These are phyloP conservation scores for Zoanthus sociatus DNA, from an alignment of 92 coral and sea anemone species.

Conservation along the genomic window DNA sequence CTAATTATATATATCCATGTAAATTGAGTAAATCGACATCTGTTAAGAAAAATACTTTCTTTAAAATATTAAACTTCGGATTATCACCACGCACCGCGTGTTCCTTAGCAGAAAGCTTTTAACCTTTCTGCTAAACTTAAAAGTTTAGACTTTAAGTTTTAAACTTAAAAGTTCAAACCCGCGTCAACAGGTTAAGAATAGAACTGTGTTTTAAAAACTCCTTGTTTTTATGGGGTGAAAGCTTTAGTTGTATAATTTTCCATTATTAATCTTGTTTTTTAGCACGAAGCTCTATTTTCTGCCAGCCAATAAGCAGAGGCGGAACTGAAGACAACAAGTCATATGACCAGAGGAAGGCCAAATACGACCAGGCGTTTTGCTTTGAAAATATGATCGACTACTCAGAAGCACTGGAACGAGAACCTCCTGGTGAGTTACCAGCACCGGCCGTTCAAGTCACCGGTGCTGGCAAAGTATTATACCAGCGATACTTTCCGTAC, in stretches of 20 bases:
- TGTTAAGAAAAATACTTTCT: no score
- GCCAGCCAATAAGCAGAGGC: constrained; percentile 86
- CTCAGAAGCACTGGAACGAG: constrained; percentile 65
- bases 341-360: constrained; percentile 77
- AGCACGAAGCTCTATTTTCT: constrained; percentile 70
- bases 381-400: constrained; percentile 76
- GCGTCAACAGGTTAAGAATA: no score
- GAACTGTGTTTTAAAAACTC: no score
- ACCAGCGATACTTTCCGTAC: constrained; percentile 76
- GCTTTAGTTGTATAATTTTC: neutral
- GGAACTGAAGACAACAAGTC: constrained; percentile 65
- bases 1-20: no score
- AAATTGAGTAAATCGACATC: no score
- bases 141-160: no score
- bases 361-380: constrained; percentile 83
- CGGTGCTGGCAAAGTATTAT: constrained; percentile 64
- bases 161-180: no score
- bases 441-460: constrained; percentile 68
- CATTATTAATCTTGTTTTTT: neutral
- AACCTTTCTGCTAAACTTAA: no score
- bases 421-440: constrained; percentile 51
- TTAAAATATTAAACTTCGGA: no score
- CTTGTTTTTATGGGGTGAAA: no score
- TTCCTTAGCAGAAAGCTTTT: no score
- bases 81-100: no score